Base-by-base conservation (phyloP, 2,113 vertebrate genomes). In the Lutjanus erythropterus region DNA sequence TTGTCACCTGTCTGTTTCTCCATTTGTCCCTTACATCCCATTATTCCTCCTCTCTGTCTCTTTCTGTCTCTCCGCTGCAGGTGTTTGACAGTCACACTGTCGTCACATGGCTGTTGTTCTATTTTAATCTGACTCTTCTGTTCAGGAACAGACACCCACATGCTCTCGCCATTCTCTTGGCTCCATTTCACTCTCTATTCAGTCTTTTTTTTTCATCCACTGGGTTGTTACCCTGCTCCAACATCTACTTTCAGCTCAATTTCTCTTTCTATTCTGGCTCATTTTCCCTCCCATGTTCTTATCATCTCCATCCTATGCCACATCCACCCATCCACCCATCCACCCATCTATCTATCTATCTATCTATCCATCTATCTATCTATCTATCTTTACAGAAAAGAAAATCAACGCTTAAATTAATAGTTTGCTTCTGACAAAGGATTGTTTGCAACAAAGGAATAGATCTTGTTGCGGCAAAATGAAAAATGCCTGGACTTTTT, bases 111-210 rank as follows among this genome's bases (percentile, higher is more conserved):
- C 85, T 80, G 82, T 81, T 86, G 83, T 91, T 91, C 87, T 93
- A 91, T 92, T 93, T 92, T 91, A 91, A 91, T 89, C 88, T 78
- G 74, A 83, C 81, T 90, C 81, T 79, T 85, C 81, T 85, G 84
- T 83, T 90, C 85, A 83, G 80, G 78, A 90, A 81, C 85, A 85
- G 74, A 89, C 89, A 71, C 91, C 88, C 88, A 94, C 90, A 79
- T 79, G 66, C 86, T 87, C 78, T 78, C 53, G 19, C 85, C 88
- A 59, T 75, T 82, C 77, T 87, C 78, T 31, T 76, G 62, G 66
- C 77, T 88, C 67, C 31, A 58, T 59, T 61, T 78, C 69, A 46
- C 47, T 78, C 60, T 70, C 59, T 83, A 41, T 66, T 78, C 74
- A 61, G 3, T 68, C 2, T 27, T 35, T 61, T 27, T 35, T 56